These are phyloP conservation scores for Aramus guarauna DNA, from an alignment of 2,113 vertebrate species.

Conservation along the genomic window DNA sequence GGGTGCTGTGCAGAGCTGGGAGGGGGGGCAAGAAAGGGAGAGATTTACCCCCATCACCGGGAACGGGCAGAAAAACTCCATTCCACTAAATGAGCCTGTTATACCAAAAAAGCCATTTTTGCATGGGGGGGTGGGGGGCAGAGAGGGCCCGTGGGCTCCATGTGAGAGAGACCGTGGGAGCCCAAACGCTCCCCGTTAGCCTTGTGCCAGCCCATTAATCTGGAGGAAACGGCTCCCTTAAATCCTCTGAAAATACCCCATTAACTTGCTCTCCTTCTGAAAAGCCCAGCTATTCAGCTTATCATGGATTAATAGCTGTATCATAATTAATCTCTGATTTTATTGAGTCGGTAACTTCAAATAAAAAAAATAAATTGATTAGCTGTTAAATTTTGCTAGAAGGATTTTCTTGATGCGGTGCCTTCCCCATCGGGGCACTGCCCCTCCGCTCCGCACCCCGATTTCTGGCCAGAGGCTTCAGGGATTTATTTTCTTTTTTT, in stretches of 20 bases:
- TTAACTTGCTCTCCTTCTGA: not conserved
- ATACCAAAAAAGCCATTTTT: not conserved
- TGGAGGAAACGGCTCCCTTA: not conserved
- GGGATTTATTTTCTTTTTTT: not conserved
- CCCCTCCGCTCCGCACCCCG: not conserved
- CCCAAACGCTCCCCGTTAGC: not conserved
- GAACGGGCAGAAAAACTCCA: not conserved
- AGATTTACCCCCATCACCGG: not conserved
- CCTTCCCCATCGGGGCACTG: not conserved
- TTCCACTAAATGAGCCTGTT: not conserved
- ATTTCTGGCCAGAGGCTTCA: not conserved
- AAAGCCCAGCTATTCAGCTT: not conserved
- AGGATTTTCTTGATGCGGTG: not conserved
- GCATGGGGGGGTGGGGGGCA: too few species aligned
- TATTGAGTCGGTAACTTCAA: not conserved
- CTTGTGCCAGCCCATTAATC: not conserved
- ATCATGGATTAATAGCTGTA: not conserved
- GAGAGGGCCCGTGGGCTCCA: not conserved
- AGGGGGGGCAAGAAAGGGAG: not conserved
- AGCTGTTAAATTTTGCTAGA: not conserved
- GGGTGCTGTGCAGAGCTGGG: not conserved
- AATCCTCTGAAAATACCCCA: not conserved
- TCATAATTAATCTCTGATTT: conserved; percentile 12
- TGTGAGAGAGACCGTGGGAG: fast-evolving
- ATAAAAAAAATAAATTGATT: not conserved